phyloP scores from a whole-genome alignment of 1,140 invertebrate species.

The Lutraria rhynchaena region DNA sequence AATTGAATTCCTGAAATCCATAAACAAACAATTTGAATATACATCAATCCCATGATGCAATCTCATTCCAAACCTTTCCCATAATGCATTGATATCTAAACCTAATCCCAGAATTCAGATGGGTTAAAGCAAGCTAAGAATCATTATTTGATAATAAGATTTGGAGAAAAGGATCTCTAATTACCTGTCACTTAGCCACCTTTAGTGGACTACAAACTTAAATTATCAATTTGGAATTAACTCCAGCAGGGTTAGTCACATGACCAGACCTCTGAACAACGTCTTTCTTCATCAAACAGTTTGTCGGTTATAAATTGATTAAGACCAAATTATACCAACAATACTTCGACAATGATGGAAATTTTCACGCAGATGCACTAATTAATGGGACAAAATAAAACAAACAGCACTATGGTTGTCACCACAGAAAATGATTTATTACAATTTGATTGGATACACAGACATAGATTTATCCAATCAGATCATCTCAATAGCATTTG shows the following conservation, averaged over 20 bases:
- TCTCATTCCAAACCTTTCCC: constrained; percentile 11
- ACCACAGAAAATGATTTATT: constrained; percentile 56
- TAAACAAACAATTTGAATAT: constrained; percentile 39
- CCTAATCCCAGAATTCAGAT: constrained; percentile 32
- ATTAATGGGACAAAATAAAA: constrained; percentile 58
- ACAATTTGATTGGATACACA: constrained; percentile 55
- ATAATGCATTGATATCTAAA: constrained; percentile 41
- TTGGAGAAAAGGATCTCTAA: constrained; percentile 11
- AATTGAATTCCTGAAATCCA: constrained; percentile 31
- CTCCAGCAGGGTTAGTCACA: constrained; percentile 14
- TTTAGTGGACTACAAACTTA: constrained; percentile 54
- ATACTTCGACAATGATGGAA: constrained; percentile 39
- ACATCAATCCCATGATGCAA: constrained; percentile 45
- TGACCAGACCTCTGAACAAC: constrained; percentile 20
- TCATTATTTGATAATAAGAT: constrained; percentile 47
- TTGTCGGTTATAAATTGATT: constrained; percentile 49
- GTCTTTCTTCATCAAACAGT: constrained; percentile 48
- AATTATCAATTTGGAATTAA: constrained; percentile 51
- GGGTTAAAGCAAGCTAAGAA: neutral
- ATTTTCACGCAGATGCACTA: constrained; percentile 58
- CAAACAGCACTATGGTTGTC: constrained; percentile 57
- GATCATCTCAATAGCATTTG: constrained; percentile 45
- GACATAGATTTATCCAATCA: constrained; percentile 60
- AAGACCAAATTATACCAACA: constrained; percentile 54
- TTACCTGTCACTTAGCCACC: constrained; percentile 46